phyloP scores from a whole-genome alignment of 2,113 vertebrate genomes.

The Blennius ocellaris region DNA sequence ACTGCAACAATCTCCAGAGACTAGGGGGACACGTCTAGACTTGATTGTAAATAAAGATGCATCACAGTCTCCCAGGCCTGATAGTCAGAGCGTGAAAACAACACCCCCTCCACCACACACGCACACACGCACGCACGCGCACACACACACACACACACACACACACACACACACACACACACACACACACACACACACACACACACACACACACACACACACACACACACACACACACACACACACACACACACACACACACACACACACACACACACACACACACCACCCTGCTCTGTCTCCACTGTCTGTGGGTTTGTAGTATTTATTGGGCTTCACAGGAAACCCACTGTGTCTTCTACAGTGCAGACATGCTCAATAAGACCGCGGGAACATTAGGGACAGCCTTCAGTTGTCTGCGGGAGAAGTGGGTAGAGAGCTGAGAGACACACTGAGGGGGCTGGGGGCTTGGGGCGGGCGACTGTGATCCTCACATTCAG shows the following conservation, averaged over 20 bases:
- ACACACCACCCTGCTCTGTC: slow-evolving; percentile 15
- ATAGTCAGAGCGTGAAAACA: slow-evolving; percentile 34
- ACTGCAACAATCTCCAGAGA: slow-evolving; percentile 28
- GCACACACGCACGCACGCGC: too few relatives aligned
- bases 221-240: too few relatives aligned
- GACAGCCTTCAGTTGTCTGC: slow-evolving; percentile 36
- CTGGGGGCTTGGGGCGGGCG: too few relatives aligned
- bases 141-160: too few relatives aligned
- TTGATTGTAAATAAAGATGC: slow-evolving; percentile 39
- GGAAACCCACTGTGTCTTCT: slow-evolving; percentile 50
- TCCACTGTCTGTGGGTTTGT: slow-evolving; percentile 38
- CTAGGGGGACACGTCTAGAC: slow-evolving; percentile 3
- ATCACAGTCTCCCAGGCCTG: slow-evolving; percentile 27
- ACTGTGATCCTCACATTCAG: slow-evolving; percentile 55
- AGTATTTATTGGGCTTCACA: slow-evolving; percentile 49
- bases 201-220: slow-evolving; percentile 3
- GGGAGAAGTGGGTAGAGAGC: slow-evolving; percentile 22
- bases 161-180: too few relatives aligned
- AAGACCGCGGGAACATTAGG: slow-evolving; percentile 24
- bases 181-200: not conserved
- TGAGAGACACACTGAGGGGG: slow-evolving; percentile 8
- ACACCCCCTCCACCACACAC: too few relatives aligned
- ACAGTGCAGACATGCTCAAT: slow-evolving; percentile 42
- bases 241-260: too few relatives aligned
- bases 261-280: not conserved